A percentile compares a stretch with the other conserved stretches of the same genome.
These are phyloP conservation scores for Muscina levida DNA, from an alignment of 2,888 invertebrate species.

Conservation along the genomic window DNA sequence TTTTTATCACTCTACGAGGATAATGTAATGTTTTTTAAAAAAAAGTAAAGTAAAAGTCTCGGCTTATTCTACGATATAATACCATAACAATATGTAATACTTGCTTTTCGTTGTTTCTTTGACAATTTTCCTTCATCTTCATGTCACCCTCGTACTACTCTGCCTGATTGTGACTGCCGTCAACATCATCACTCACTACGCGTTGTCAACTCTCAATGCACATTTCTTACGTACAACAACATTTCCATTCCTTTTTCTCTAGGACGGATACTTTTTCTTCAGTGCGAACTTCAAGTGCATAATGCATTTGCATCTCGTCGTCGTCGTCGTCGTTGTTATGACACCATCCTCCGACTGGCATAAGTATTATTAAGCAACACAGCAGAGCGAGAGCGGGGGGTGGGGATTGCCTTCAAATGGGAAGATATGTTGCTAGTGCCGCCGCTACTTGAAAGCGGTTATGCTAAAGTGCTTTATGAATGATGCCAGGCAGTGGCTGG, in stretches of 20 bases:
- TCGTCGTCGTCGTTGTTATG: neutral
- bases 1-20: constrained; percentile 1
- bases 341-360: too few relatives aligned
- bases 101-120: too few relatives aligned
- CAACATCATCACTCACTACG: too few relatives aligned
- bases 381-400: too few relatives aligned
- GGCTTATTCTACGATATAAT: too few relatives aligned
- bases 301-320: constrained; percentile 49
- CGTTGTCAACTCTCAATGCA: constrained; percentile 27
- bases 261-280: constrained; percentile 39
- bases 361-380: too few relatives aligned
- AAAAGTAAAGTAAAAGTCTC: too few relatives aligned
- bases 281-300: constrained; percentile 44
- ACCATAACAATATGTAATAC: too few relatives aligned
- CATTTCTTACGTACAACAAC: too few relatives aligned
- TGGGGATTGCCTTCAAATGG: neutral
- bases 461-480: neutral
- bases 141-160: too few relatives aligned
- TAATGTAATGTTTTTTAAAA: neutral
- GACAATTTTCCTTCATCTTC: too few relatives aligned
- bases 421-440: neutral
- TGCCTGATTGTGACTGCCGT: too few relatives aligned
- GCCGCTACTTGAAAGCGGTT: neutral
- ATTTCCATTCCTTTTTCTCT: neutral
- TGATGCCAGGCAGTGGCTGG: neutral